These are phyloP conservation scores for Jacana jacana DNA, from an alignment of 2,113 vertebrate genomes.

Conservation along the genomic window DNA sequence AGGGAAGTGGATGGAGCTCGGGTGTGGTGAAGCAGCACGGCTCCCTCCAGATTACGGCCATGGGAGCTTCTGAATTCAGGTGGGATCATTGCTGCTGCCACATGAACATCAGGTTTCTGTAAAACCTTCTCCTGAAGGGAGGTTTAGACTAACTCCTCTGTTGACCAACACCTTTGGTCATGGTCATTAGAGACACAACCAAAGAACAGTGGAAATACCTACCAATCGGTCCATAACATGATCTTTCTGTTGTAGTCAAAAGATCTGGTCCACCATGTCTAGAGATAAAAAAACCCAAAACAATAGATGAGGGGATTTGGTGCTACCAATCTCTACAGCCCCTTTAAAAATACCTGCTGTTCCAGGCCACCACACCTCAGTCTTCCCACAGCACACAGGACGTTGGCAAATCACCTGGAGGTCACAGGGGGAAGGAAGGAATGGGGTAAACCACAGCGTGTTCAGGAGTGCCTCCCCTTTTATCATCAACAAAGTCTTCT, in stretches of 20 bases:
- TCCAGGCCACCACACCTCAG: neutral
- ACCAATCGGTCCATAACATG: neutral
- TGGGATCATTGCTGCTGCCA: neutral
- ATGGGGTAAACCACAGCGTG: neutral
- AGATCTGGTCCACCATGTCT: neutral
- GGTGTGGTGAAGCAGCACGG: neutral
- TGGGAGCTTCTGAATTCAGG: neutral
- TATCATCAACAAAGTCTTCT: neutral
- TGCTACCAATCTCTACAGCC: neutral
- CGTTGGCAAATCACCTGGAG: neutral
- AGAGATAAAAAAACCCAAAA: neutral
- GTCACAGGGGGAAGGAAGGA: neutral
- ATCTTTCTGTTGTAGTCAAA: neutral
- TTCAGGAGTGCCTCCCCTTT: neutral
- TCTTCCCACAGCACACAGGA: neutral
- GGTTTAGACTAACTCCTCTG: neutral
- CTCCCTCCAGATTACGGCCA: neutral
- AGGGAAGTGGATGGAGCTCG: neutral
- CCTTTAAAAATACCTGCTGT: neutral
- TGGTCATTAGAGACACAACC: neutral
- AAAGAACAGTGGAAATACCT: neutral
- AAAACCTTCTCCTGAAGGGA: neutral
- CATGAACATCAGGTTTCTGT: neutral
- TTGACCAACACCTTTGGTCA: neutral
- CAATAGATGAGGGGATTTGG: neutral